These are phyloP conservation scores for Chrysodeixis includens DNA, from an alignment of 2,888 invertebrate species.

Conservation along the genomic window DNA sequence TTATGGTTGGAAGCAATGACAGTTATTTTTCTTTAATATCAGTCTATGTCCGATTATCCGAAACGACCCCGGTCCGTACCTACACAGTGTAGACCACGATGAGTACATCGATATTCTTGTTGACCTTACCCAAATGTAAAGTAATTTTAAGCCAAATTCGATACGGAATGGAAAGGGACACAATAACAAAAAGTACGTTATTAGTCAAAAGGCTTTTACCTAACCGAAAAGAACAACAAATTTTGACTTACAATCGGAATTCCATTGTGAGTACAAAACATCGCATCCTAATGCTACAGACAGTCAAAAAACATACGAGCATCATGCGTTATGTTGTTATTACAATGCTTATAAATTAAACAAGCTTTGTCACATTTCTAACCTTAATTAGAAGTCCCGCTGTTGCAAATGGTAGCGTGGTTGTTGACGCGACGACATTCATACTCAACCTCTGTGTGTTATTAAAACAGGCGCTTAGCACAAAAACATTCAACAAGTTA, in stretches of 20 bases:
- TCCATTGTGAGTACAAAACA: conserved; percentile 20
- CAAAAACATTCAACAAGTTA: conserved; percentile 50
- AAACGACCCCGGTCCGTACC: too few species aligned
- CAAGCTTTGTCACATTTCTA: conserved; percentile 45
- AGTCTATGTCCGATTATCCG: too few species aligned
- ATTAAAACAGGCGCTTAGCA: conserved; percentile 36
- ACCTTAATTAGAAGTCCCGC: conserved; percentile 64
- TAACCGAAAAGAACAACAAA: background rate
- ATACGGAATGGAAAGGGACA: too few species aligned
- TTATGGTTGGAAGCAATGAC: too few species aligned
- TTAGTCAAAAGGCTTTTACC: background rate
- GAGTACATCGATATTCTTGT: too few species aligned
- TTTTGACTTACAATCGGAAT: background rate
- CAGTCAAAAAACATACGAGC: conserved; percentile 31
- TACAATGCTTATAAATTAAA: conserved; percentile 62
- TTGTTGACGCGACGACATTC: conserved; percentile 47
- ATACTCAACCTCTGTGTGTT: conserved; percentile 38
- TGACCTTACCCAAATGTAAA: too few species aligned
- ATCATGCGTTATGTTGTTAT: conserved; percentile 48
- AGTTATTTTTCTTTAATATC: too few species aligned
- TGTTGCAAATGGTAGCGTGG: conserved; percentile 59
- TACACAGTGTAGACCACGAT: too few species aligned
- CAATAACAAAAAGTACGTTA: background rate
- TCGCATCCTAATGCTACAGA: conserved; percentile 22
- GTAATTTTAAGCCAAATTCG: too few species aligned